Conservation (phyloP, 2,888 invertebrate genomes). For the Nephrotoma appendiculata region DNA sequence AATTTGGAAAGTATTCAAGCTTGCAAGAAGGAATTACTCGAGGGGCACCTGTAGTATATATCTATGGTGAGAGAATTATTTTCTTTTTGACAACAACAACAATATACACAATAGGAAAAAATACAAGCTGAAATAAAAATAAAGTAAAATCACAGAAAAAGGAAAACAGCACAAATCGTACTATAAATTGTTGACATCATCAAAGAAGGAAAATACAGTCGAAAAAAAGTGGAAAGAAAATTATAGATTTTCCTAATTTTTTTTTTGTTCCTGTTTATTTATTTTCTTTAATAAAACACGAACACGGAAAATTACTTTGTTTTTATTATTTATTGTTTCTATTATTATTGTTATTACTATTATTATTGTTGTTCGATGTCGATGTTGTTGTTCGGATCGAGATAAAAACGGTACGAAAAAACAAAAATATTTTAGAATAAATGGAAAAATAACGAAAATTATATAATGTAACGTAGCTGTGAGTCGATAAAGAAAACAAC, state of each 20-base stretch:
- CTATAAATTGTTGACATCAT: neutral
- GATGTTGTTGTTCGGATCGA: neutral
- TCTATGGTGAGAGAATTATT: neutral
- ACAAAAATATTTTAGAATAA: neutral
- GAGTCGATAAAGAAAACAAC: neutral
- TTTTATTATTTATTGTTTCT: neutral
- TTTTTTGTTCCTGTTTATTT: neutral
- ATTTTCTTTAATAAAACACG: neutral
- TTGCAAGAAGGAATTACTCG: too few relatives aligned
- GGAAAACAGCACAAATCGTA: neutral
- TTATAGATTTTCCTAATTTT: neutral
- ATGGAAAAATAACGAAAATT: neutral
- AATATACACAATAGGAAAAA: neutral
- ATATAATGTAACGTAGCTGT: neutral
- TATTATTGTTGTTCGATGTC: neutral
- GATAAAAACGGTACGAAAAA: neutral
- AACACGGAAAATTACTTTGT: neutral
- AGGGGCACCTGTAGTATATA: too few relatives aligned
- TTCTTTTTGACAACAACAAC: neutral
- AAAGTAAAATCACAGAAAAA: neutral
- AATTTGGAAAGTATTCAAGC: too few relatives aligned
- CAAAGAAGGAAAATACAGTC: neutral
- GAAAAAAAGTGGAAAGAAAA: neutral
- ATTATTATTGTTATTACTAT: neutral
- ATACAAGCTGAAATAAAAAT: neutral